Percentiles rank a stretch among this genome's conserved stretches.
These are phyloP conservation scores for Apodemia hepburni DNA, from an alignment of 2,888 invertebrate genomes.

Conservation along the genomic window DNA sequence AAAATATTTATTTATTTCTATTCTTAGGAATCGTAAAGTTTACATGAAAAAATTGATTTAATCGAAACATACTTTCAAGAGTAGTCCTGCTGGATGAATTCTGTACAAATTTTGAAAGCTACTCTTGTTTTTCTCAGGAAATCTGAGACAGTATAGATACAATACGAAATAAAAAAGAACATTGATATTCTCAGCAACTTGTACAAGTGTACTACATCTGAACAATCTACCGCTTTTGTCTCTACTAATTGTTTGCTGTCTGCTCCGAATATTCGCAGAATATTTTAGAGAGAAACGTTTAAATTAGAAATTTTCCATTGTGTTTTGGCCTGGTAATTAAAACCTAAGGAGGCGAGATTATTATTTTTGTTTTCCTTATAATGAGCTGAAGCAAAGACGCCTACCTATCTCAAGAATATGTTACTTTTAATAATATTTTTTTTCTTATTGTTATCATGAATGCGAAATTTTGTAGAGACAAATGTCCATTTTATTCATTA, in stretches of 20 bases:
- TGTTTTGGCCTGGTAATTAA: conserved; percentile 7
- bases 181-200: conserved; percentile 15
- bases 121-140: background rate
- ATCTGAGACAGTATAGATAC: background rate
- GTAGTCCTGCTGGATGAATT: no score
- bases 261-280: conserved; percentile 12
- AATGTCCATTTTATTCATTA: no score
- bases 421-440: background rate
- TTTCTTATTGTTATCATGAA: background rate
- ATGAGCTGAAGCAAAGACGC: background rate
- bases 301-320: conserved; percentile 12
- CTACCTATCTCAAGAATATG: background rate
- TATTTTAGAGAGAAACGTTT: conserved; percentile 10
- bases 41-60: no score
- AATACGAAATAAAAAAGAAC: background rate
- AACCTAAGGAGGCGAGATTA: conserved; percentile 11
- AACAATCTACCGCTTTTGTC: conserved; percentile 9
- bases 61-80: no score
- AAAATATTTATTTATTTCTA: no score
- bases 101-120: no score
- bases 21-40: no score
- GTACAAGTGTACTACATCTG: conserved; percentile 6
- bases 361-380: conserved; percentile 3
- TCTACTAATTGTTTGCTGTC: conserved; percentile 9
- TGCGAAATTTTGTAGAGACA: no score